Evolutionary conservation across 2,113 vertebrate genomes (phyloP).

Genomic region (Rhinolophus ferrumequinum): DNA sequence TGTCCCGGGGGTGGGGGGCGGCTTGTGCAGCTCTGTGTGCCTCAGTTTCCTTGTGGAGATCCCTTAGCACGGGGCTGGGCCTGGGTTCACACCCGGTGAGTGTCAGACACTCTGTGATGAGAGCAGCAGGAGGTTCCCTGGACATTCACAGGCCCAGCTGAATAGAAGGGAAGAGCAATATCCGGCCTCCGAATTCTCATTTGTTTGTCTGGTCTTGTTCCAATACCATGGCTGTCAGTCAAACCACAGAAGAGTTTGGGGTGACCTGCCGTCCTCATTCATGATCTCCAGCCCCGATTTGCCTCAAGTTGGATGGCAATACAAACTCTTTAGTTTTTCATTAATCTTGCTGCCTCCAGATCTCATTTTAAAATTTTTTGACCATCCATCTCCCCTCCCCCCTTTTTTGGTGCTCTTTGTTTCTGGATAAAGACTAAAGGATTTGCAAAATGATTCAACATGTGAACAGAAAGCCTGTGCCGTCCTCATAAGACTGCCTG

Average conservation of each 20-base stretch:
- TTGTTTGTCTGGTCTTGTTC: neutral
- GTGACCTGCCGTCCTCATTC: accelerated
- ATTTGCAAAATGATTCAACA: neutral
- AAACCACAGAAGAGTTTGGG: neutral
- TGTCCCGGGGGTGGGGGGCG: accelerated
- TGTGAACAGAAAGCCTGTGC: neutral
- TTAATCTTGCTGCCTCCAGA: neutral
- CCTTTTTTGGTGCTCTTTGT: neutral
- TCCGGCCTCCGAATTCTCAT: neutral
- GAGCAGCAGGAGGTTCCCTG: accelerated
- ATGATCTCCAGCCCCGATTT: accelerated
- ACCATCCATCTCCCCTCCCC: neutral
- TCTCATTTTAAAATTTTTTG: neutral
- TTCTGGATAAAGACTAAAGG: neutral
- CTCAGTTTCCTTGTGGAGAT: neutral
- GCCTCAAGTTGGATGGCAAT: accelerated
- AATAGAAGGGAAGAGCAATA: accelerated
- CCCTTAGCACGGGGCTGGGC: neutral
- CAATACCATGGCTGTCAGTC: neutral
- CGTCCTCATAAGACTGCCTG: neutral
- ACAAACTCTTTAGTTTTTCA: neutral
- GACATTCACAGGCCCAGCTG: neutral
- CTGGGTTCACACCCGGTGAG: accelerated
- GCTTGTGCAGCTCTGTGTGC: neutral
- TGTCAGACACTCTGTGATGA: accelerated